Evolutionary conservation across 1,140 invertebrate genomes (phyloP), one percentile per base, ranked within the genome.

Genomic region (Magallana angulata): DNA sequence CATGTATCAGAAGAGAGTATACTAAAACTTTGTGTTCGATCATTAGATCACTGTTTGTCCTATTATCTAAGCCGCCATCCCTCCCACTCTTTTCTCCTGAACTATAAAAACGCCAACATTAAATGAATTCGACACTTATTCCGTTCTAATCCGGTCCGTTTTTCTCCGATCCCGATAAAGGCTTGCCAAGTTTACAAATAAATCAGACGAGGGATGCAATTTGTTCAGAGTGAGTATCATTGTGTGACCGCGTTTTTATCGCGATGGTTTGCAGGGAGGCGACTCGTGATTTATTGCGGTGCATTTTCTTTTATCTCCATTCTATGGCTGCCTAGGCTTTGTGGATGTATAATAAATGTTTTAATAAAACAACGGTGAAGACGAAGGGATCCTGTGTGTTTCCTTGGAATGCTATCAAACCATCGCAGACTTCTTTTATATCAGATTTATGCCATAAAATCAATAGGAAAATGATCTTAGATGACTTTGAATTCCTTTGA

Each of bases 331-430:
- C 68, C 18, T 24, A 6, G 30, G 18, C n/a, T 18, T 24, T 12
- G 7, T 30, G 68, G 36, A 76, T 18, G 68, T 24, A 76, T 18
- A 30, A 76, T 76, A 76, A 76, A 76, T 76, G 68, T 76, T 76
- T 76, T 30, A 76, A 76, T 76, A 76, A 76, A 76, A 76, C 9
- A 11, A 76, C 68, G 5, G 48, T 76, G 68, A 76, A 36, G 68
- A 76, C 11, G 11, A 30, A 36, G 68, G 36, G 24, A 12, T 48
- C 24, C 18, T 8, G 9, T 30, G 68, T 76, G 24, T 76, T 48
- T 30, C 24, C 68, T 36, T 76, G 68, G 68, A 76, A 64, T 30
- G 68, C 24, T 76, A 76, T 76, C 68, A 76, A 76, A 76, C 24
- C 36, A 76, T 76, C 8, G 11, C 24, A 76, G 24, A 18, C 68